Percentiles rank a stretch among this genome's conserved stretches.
These are phyloP conservation scores for Allacma fusca DNA, from an alignment of 2,888 invertebrate species.

Conservation along the genomic window DNA sequence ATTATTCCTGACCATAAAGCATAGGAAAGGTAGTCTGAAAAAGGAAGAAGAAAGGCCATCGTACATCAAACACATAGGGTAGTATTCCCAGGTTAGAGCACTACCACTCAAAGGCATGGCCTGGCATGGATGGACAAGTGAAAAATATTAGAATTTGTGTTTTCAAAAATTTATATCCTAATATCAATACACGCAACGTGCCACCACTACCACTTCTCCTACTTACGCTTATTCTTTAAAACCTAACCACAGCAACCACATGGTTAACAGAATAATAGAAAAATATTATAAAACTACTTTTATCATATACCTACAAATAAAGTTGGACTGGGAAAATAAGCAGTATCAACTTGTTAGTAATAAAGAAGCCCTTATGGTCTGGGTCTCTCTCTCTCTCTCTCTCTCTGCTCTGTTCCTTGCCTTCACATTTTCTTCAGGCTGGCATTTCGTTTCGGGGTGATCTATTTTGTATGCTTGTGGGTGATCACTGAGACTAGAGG, in stretches of 20 bases:
- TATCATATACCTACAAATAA: constrained; percentile 19
- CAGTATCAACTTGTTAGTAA: constrained; percentile 34
- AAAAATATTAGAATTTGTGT: constrained; percentile 28
- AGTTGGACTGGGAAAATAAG: constrained; percentile 25
- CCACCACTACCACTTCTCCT: constrained; percentile 11
- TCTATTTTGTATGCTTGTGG: constrained; percentile 62
- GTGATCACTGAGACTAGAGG: constrained; percentile 51
- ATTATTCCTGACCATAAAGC: constrained; percentile 10
- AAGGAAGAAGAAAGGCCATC: constrained; percentile 24
- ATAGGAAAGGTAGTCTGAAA: neutral
- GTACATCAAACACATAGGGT: neutral
- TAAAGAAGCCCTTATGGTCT: constrained; percentile 39
- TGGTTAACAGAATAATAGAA: constrained; percentile 36
- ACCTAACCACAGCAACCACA: constrained; percentile 26
- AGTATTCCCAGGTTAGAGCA: neutral
- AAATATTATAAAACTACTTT: constrained; percentile 35
- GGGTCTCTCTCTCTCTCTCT: constrained; percentile 32
- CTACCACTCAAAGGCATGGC: neutral
- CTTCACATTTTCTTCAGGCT: constrained; percentile 22
- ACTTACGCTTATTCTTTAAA: neutral
- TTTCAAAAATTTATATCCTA: constrained; percentile 31
- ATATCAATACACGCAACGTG: constrained; percentile 41
- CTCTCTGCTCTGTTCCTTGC: neutral
- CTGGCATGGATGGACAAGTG: constrained; percentile 16
- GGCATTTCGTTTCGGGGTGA: constrained; percentile 59